Evolutionary conservation across 1,140 invertebrate genomes (phyloP), one percentile per base, ranked within the genome.

Genomic region (Halyomorpha halys): DNA sequence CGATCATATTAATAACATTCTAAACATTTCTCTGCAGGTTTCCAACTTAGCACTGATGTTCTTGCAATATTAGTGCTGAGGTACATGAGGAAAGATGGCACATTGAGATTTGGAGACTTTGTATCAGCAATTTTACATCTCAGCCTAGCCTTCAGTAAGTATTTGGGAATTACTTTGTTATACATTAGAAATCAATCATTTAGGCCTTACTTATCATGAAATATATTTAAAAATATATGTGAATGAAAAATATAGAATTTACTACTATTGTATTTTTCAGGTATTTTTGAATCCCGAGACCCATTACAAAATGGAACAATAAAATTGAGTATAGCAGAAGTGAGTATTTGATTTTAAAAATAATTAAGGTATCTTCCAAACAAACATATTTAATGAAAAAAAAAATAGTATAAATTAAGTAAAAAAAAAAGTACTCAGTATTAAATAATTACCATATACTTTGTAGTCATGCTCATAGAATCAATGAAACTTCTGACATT

Each of bases 21-120:
- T 13, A 39, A 11, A 11, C 11, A 39, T 39, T 54, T 62, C 34
- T 44, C 65, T 72, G 74, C 66, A 82, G 83, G 92, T 11, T 94
- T 94, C 71, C 87, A 90, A 73, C 76, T 93, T 44, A 91, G 86
- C 68, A 89, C 87, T 19, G 86, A 90, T 62, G 87, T 90, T 53
- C 75, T 93, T 66, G 87, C 89, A 5, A 81, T 90, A 44, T 77
- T 95, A 18, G 85, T 93, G 54, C 77, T 94, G 62, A 80, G 89
- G 66, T 94, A 93, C 70, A 94, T 94, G 87, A 82, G 91, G 65
- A 94, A 94, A 75, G 91, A 96, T 74, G 91, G 91, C 53, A 94
- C 91, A 45, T 77, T 95, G n/a, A 77, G 91, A 70, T 92, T 95
- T 72, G 91, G 91, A 18, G 91, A 96, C 74, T 95, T 93, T 73